Evolutionary conservation across 2,113 vertebrate genomes (phyloP).

Genomic region (Hypanus sabinus): DNA sequence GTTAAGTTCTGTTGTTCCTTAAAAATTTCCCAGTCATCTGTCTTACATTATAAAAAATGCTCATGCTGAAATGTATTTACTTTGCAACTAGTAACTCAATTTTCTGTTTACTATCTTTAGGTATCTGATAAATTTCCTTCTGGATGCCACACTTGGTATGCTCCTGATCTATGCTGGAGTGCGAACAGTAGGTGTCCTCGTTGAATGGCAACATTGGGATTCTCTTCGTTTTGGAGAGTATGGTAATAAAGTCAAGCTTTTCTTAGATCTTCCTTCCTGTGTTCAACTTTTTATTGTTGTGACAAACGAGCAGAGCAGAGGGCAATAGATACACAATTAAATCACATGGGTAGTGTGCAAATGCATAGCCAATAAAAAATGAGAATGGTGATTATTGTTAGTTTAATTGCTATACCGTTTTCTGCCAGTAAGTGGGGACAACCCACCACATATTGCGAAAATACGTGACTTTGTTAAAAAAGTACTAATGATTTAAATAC

Average conservation of each 20-base stretch:
- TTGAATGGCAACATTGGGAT: constrained; percentile 96
- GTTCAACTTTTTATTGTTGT: neutral
- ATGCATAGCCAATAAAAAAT: too few species aligned
- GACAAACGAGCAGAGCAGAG: neutral
- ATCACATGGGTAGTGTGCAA: too few species aligned
- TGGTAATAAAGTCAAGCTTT: constrained; percentile 57
- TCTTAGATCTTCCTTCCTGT: neutral
- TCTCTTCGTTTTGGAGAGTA: constrained; percentile 95
- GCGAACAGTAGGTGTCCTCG: constrained; percentile 73
- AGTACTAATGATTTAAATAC: too few species aligned
- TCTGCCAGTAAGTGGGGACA: too few species aligned
- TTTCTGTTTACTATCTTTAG: constrained; percentile 50
- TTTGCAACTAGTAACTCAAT: neutral
- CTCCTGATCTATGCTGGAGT: constrained; percentile 89
- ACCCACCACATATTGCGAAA: too few species aligned
- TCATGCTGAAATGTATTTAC: neutral
- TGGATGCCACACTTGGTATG: constrained; percentile 93
- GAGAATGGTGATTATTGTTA: too few species aligned
- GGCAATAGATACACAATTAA: neutral
- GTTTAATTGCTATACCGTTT: too few species aligned
- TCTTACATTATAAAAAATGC: neutral
- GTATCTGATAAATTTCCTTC: constrained; percentile 96
- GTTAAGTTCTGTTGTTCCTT: too few species aligned
- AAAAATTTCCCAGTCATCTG: too few species aligned
- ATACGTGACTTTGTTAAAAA: too few species aligned